phyloP scores from a whole-genome alignment of 2,888 invertebrate genomes.

The Leptopterna dolabrata region DNA sequence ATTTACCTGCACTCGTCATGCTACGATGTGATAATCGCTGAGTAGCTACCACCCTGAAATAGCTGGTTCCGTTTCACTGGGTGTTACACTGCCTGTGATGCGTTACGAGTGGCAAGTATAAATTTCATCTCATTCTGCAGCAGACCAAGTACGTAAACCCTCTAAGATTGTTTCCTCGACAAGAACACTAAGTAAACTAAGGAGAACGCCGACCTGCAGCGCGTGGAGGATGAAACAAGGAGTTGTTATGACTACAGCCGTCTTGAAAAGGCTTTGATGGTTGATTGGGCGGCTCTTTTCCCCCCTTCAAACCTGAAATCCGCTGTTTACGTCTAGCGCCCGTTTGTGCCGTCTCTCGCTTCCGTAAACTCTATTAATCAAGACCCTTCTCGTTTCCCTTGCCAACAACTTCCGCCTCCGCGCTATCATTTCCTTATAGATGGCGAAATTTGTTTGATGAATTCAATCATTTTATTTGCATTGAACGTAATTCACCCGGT shows the following conservation, averaged over 20 bases:
- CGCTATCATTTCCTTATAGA: background rate
- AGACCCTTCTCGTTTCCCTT: background rate
- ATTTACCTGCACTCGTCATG: too few relatives aligned
- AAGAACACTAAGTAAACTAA: background rate
- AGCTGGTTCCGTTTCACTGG: too few relatives aligned
- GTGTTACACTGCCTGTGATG: too few relatives aligned
- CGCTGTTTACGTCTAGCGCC: constrained; percentile 7
- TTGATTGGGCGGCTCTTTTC: background rate
- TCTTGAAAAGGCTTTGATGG: background rate
- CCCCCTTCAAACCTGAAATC: background rate
- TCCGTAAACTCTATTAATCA: constrained; percentile 7
- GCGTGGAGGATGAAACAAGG: background rate
- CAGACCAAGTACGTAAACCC: background rate
- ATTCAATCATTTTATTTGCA: background rate
- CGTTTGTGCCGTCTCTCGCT: background rate
- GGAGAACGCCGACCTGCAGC: background rate
- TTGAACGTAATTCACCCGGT: background rate
- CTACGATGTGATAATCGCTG: too few relatives aligned
- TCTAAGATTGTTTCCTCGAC: background rate
- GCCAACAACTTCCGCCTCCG: background rate
- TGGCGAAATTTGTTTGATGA: background rate
- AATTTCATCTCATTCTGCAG: background rate
- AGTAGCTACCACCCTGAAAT: too few relatives aligned
- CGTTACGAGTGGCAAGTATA: too few relatives aligned
- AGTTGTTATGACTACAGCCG: background rate